These are phyloP conservation scores for Temnothorax curvispinosus DNA, from an alignment of 1,140 invertebrate genomes.

Conservation along the genomic window DNA sequence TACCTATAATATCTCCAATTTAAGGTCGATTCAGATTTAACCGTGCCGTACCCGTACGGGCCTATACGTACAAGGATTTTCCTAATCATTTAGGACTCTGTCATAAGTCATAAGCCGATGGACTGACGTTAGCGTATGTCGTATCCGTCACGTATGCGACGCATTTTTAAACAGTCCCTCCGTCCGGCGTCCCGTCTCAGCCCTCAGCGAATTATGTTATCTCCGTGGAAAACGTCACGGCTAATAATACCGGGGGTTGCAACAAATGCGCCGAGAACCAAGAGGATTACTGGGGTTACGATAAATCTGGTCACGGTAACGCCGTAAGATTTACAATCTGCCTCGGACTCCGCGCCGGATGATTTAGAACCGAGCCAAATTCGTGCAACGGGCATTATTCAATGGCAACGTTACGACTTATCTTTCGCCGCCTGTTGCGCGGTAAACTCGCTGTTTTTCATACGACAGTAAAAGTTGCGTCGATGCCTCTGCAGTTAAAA, in stretches of 20 bases:
- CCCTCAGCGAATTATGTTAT: slow-evolving; percentile 54
- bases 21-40: no score
- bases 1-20: no score
- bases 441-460: slow-evolving; percentile 50
- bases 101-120: no score
- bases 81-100: no score
- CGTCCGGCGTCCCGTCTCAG: background rate
- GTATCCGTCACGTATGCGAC: no score
- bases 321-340: slow-evolving; percentile 68
- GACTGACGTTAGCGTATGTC: no score
- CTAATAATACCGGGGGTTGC: slow-evolving; percentile 58
- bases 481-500: slow-evolving; percentile 30
- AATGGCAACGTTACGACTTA: slow-evolving; percentile 57
- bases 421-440: slow-evolving; percentile 65
- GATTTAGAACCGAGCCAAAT: slow-evolving; percentile 67
- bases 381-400: slow-evolving; percentile 61
- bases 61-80: no score
- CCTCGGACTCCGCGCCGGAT: slow-evolving; percentile 53
- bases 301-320: slow-evolving; percentile 64
- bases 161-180: background rate
- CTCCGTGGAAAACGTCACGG: slow-evolving; percentile 44
- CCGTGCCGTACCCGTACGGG: no score
- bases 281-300: slow-evolving; percentile 55
- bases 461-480: slow-evolving; percentile 46
- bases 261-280: slow-evolving; percentile 58